Evolutionary conservation across 1,140 invertebrate genomes (phyloP).

Genomic region (Sinonovacula constricta): DNA sequence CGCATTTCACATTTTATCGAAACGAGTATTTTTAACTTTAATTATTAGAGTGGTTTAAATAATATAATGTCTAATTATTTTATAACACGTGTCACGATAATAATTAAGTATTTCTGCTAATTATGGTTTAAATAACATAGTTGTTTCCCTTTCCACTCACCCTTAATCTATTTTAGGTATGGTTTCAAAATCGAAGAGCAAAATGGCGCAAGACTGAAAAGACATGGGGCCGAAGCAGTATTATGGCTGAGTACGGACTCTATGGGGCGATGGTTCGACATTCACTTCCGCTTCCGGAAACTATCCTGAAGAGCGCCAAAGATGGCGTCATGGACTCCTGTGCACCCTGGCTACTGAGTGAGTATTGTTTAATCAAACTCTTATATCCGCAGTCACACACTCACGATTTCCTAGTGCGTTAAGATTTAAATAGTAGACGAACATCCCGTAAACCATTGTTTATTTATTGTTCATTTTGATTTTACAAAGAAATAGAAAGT

Average conservation of each 20-base stretch:
- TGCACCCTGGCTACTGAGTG: conserved; percentile 99
- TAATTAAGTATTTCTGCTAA: too few relatives aligned
- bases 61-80: too few relatives aligned
- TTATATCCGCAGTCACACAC: background rate
- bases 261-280: conserved; percentile 99
- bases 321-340: conserved; percentile 86
- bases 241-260: conserved; percentile 92
- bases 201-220: conserved; percentile 99
- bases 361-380: conserved; percentile 33
- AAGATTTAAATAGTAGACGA: background rate
- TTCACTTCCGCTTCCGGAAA: conserved; percentile 97
- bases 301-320: conserved; percentile 95
- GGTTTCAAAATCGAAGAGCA: conserved; percentile 99
- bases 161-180: conserved; percentile 93
- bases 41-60: too few relatives aligned
- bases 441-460: background rate
- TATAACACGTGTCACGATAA: too few relatives aligned
- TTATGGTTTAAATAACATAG: too few relatives aligned
- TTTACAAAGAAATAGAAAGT: background rate
- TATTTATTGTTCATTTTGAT: too few relatives aligned
- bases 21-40: too few relatives aligned
- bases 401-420: background rate
- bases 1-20: too few relatives aligned
- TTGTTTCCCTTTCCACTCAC: too few relatives aligned
- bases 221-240: conserved; percentile 92